phyloP scores from a whole-genome alignment of 2,113 vertebrate genomes.

The Irena cyanogastra region DNA sequence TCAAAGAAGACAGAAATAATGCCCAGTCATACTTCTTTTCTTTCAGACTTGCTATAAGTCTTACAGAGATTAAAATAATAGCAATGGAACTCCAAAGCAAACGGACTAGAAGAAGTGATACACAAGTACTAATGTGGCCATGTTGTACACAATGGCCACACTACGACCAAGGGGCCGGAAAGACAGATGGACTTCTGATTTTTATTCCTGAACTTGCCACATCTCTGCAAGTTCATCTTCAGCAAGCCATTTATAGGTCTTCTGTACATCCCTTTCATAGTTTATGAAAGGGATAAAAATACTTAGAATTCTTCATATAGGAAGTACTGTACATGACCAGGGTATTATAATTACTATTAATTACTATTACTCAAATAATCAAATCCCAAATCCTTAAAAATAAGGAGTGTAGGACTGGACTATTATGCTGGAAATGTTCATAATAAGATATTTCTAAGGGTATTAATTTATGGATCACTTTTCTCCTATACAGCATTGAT shows the following conservation, averaged over 20 bases:
- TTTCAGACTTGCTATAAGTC: background rate
- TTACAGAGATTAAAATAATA: background rate
- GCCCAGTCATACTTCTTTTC: background rate
- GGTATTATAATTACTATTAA: background rate
- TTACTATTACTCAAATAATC: background rate
- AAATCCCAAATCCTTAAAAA: background rate
- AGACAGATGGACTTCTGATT: background rate
- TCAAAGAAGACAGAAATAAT: background rate
- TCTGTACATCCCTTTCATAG: background rate
- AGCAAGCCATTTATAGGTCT: background rate
- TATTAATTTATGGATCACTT: background rate
- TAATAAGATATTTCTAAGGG: background rate
- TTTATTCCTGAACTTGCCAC: background rate
- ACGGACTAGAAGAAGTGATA: background rate
- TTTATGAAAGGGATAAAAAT: background rate
- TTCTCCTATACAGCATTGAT: background rate
- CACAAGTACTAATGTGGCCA: background rate
- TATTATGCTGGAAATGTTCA: background rate
- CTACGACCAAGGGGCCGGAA: background rate
- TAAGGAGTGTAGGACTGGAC: background rate
- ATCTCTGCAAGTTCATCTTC: background rate
- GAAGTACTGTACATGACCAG: background rate
- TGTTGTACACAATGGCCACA: background rate
- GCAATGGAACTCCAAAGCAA: background rate
- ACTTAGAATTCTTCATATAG: background rate